Conservation (phyloP, 1,140 invertebrate species). For the Anastrepha ludens region DNA sequence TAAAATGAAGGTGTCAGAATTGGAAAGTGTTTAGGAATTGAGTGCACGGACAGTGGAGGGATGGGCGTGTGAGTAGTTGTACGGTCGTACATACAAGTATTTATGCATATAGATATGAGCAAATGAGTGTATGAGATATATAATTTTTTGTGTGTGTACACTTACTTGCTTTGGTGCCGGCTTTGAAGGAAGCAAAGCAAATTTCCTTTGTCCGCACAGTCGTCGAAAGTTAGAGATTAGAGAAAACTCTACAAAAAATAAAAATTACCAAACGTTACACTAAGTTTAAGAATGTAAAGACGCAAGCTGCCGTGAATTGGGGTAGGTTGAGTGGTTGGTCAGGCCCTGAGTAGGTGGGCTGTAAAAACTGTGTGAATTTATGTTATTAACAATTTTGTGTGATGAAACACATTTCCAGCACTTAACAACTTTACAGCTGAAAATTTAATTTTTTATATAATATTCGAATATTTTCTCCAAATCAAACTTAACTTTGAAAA, state of each 20-base stretch:
- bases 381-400: neutral
- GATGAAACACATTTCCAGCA: neutral
- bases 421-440: neutral
- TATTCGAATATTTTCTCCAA: neutral
- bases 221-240: slow-evolving; percentile 44
- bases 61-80: neutral
- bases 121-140: neutral
- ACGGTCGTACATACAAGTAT: neutral
- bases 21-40: neutral
- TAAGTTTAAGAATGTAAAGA: neutral
- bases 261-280: neutral
- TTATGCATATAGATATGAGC: neutral
- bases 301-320: neutral
- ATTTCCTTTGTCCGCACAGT: slow-evolving; percentile 24
- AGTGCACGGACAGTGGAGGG: neutral
- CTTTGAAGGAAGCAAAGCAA: slow-evolving; percentile 34
- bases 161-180: slow-evolving; percentile 42
- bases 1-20: slow-evolving; percentile 13
- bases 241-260: slow-evolving; percentile 27
- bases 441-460: neutral
- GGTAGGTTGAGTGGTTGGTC: slow-evolving; percentile 4
- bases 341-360: neutral
- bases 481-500: neutral
- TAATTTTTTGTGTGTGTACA: neutral
- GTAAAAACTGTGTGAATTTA: neutral